Base-by-base conservation (phyloP, 2,113 vertebrate genomes). In the Strix uralensis region DNA sequence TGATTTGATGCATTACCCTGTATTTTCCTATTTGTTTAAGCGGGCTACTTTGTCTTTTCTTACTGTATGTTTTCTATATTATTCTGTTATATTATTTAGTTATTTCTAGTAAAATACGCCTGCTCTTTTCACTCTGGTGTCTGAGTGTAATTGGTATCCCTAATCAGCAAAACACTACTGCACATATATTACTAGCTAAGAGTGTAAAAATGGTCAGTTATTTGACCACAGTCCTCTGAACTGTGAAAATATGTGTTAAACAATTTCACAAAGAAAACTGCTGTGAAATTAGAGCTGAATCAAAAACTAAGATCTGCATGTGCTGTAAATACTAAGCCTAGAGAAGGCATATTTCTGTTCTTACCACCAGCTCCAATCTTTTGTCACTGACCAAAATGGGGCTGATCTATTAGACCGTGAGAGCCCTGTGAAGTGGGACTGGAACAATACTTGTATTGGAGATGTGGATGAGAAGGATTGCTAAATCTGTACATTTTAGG, bases 381-480 rank as follows among this genome's bases (percentile, higher is more conserved):
- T 27, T 32, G 8, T 29, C 7, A 15, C 12, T 65, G 19, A 32
- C 26, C 10, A 26, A 71, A 40, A 61, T 1, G 10, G 17, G 6
- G 23, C 22, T 49, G 30, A 36, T 19, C 13, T 70, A 8, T 47
- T 51, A 69, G 11, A 70, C 26, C 13, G 25, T 47, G 40, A 70
- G 11, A 47, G 11, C 6, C 11, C 19, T 0, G 0, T 54, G 52
- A 63, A 25, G 15, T 30, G 30, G 6, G 4, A 38, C n/a, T 54
- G 32, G 29, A 70, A 40, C 2, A 0, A 12, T 32, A 40, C 16
- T 62, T 30, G 5, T 61, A 34, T 15, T 80, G 58, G 63, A 72
- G 26, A 10, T 74, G 30, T 36, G 29, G 42, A 49, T 85, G 49
- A 65, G 44, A 75, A 40, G 40, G 27, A 59, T 77, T 52, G 82